A percentile compares a stretch with the other conserved stretches of the same genome.
Conservation (phyloP, 2,797 vertebrate species). For the Rallus crepitans region DNA sequence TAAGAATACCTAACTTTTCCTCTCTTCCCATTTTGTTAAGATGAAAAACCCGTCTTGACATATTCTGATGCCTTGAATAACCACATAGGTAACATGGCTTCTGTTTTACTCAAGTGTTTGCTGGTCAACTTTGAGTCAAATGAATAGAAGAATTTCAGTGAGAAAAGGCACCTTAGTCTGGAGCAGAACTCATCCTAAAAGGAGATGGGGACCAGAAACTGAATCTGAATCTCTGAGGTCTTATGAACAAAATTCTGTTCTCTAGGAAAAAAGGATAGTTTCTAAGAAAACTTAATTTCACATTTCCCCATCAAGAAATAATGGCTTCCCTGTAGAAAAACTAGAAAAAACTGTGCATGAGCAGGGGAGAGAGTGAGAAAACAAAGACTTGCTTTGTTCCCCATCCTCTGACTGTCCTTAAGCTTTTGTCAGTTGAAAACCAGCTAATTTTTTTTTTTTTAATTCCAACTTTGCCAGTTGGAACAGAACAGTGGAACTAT, state of each 20-base stretch:
- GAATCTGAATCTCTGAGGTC: not conserved
- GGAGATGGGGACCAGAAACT: not conserved
- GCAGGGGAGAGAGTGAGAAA: not conserved
- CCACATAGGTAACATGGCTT: not conserved
- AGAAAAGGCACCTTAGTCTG: not conserved
- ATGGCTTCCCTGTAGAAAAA: not conserved
- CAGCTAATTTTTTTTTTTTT: not conserved
- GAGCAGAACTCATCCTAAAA: not conserved
- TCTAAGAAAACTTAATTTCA: slow-evolving; percentile 31
- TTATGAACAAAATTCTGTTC: not conserved
- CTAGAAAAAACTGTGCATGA: not conserved
- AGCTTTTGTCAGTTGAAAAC: not conserved
- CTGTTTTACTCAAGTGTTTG: not conserved
- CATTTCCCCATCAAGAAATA: not conserved
- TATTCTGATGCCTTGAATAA: not conserved
- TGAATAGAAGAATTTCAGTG: not conserved
- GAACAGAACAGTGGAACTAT: not conserved
- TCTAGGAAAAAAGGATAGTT: not conserved
- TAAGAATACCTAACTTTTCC: not conserved
- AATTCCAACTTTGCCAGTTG: slow-evolving; percentile 34
- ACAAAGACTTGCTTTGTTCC: slow-evolving; percentile 25
- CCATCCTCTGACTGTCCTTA: not conserved
- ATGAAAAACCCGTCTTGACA: not conserved
- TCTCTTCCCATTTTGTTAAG: not conserved
- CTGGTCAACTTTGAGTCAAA: not conserved